Percentiles rank a stretch among this genome's conserved stretches.
phyloP scores from a whole-genome alignment of 1,140 invertebrate species.

The Myzus persicae region DNA sequence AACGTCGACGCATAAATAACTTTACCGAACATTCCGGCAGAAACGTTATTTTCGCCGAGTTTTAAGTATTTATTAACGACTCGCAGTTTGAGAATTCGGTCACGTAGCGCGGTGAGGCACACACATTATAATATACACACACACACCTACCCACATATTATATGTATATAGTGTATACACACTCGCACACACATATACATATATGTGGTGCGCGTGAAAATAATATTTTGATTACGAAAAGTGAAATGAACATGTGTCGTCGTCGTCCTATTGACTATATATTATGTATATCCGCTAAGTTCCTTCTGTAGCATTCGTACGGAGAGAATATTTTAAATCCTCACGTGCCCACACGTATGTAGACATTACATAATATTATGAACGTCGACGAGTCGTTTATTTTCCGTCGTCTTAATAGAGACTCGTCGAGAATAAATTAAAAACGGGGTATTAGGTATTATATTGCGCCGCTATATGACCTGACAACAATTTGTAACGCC shows the following conservation, averaged over 20 bases:
- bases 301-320: not conserved
- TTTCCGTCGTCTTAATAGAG: not conserved
- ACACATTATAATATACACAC: not conserved
- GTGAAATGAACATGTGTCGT: conserved; percentile 47
- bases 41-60: not conserved
- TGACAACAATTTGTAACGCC: not conserved
- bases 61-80: not conserved
- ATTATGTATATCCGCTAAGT: not conserved
- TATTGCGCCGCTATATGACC: not conserved
- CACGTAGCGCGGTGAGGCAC: not conserved
- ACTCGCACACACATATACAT: not conserved
- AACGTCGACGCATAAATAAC: not conserved
- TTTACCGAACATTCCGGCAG: not conserved
- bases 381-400: not conserved
- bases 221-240: conserved; percentile 36
- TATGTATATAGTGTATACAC: too few relatives aligned
- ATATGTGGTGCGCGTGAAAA: not conserved
- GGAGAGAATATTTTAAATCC: conserved; percentile 4
- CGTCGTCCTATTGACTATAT: conserved; percentile 24
- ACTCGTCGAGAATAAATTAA: not conserved
- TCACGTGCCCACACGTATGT: not conserved
- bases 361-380: conserved; percentile 13
- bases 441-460: not conserved
- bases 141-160: too few relatives aligned
- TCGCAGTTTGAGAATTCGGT: not conserved